Conservation (phyloP, 2,113 vertebrate species). For the Microcebus jonahi region DNA sequence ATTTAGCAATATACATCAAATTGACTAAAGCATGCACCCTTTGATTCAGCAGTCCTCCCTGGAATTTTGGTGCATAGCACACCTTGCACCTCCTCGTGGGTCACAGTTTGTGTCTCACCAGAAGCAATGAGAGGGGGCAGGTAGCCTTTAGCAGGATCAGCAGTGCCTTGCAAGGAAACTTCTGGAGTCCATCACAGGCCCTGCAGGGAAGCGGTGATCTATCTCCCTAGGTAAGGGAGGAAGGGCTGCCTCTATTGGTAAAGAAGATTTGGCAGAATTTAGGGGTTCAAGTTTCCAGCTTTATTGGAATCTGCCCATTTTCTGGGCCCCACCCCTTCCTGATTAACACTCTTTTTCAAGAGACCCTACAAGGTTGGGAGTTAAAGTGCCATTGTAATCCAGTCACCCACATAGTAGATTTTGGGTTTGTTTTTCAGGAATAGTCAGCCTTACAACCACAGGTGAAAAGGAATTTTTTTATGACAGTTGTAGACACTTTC, state of each 20-base stretch:
- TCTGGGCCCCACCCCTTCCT: background rate
- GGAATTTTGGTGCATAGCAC: background rate
- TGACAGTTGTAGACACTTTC: background rate
- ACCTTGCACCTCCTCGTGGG: background rate
- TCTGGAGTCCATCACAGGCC: background rate
- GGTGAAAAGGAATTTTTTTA: background rate
- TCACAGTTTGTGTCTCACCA: background rate
- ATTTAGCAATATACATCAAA: background rate
- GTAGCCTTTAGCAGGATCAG: background rate
- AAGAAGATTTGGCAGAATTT: background rate
- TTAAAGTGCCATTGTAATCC: background rate
- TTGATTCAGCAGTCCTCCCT: background rate
- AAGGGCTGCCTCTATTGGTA: background rate
- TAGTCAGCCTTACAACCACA: background rate
- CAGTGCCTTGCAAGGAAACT: background rate
- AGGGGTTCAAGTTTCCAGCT: background rate
- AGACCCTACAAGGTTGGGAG: background rate
- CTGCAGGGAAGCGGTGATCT: background rate
- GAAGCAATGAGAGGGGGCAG: background rate
- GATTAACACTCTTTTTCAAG: background rate
- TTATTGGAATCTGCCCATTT: background rate
- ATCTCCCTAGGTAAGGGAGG: background rate
- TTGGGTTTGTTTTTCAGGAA: background rate
- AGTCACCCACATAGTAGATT: background rate
- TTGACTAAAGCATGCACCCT: background rate